phyloP scores from a whole-genome alignment of 2,888 invertebrate species.

The Rhaphigaster nebulosa region DNA sequence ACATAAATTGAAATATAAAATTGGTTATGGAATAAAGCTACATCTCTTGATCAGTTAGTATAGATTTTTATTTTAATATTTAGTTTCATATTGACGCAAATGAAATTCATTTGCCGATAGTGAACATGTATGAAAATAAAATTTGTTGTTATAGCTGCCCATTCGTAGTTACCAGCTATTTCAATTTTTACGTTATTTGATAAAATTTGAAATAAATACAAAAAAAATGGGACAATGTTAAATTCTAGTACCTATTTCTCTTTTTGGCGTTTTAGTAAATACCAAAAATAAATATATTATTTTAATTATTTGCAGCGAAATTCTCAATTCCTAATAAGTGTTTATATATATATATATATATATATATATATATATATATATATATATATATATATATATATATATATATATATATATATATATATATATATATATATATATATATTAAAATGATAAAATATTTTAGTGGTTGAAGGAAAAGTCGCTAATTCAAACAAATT shows the following conservation, averaged over 20 bases:
- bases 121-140: neutral
- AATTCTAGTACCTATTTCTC: no score
- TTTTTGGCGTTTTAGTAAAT: neutral
- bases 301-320: neutral
- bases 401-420: no score
- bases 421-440: no score
- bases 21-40: neutral
- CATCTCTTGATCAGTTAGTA: conserved; percentile 1
- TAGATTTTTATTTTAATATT: neutral
- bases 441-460: no score
- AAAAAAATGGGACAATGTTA: neutral
- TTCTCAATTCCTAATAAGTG: neutral
- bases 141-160: neutral
- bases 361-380: no score
- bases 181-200: neutral
- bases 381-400: no score
- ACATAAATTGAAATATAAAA: neutral
- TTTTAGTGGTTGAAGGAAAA: no score
- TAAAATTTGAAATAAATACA: neutral
- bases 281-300: neutral
- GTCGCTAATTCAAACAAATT: no score
- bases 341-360: no score
- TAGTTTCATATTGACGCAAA: no score
- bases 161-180: neutral
- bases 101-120: neutral